Evolutionary conservation across 64 coral and sea anemone species (phyloP).

Genomic region (Anthopleura sola): DNA sequence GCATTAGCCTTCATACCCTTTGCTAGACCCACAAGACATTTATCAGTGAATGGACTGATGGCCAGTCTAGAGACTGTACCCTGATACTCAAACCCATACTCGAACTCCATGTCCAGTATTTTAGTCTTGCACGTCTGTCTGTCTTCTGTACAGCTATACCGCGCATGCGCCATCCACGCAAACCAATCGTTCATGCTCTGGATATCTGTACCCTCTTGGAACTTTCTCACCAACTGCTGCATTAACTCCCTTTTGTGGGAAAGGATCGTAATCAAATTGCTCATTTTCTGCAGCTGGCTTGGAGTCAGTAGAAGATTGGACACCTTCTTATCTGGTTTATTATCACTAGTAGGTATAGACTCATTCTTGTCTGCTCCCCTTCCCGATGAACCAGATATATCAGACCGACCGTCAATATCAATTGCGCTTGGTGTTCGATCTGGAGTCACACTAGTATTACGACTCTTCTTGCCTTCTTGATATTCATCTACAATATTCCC

Average conservation of each 20-base stretch:
- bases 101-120: constrained; percentile 68
- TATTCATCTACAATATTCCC: constrained; percentile 29
- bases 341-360: neutral
- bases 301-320: constrained; percentile 49
- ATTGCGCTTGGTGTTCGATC: constrained; percentile 23
- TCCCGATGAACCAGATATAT: constrained; percentile 39
- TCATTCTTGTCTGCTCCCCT: neutral
- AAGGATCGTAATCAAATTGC: constrained; percentile 73
- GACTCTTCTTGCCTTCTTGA: constrained; percentile 14
- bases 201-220: constrained; percentile 18
- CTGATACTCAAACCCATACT: constrained; percentile 97
- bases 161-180: constrained; percentile 76
- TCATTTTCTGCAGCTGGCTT: constrained; percentile 84
- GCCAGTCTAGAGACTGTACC: constrained; percentile 80
- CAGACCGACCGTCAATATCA: constrained; percentile 24
- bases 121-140: constrained; percentile 43
- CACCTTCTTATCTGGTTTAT: neutral
- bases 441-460: constrained; percentile 37
- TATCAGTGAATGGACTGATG: constrained; percentile 89
- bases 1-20: constrained; percentile 63
- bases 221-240: constrained; percentile 34
- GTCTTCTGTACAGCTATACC: constrained; percentile 62
- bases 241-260: constrained; percentile 76
- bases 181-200: constrained; percentile 59
- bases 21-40: constrained; percentile 84